Evolutionary conservation across 2,888 invertebrate species (phyloP).

Genomic region (Phaedon cochleariae): DNA sequence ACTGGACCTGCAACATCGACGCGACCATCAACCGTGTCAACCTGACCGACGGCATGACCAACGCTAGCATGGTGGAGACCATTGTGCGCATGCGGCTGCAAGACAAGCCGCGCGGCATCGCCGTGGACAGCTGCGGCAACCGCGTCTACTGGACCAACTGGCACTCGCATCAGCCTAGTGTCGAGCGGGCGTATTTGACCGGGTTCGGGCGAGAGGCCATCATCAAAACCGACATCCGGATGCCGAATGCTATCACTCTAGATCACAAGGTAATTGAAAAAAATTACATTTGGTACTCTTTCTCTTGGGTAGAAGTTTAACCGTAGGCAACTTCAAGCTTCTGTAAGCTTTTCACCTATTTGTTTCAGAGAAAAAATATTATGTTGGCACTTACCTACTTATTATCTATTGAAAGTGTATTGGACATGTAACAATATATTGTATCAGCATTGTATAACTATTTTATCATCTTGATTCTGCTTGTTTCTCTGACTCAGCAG

Average conservation of each 20-base stretch:
- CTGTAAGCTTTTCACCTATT: too few relatives aligned
- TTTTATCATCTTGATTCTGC: too few relatives aligned
- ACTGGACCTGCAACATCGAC: constrained; percentile 87
- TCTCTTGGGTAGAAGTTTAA: too few relatives aligned
- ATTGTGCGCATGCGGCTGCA: constrained; percentile 72
- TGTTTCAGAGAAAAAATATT: too few relatives aligned
- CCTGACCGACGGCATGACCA: constrained; percentile 61
- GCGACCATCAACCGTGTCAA: constrained; percentile 74
- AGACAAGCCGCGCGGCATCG: constrained; percentile 87
- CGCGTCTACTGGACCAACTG: constrained; percentile 91
- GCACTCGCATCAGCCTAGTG: constrained; percentile 81
- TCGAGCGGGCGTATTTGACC: constrained; percentile 74
- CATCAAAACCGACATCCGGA: constrained; percentile 80
- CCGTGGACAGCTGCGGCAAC: constrained; percentile 81
- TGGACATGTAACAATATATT: too few relatives aligned
- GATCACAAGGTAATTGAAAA: constrained; percentile 72
- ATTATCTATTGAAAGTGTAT: too few relatives aligned
- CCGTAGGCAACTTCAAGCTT: too few relatives aligned
- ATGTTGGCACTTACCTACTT: too few relatives aligned
- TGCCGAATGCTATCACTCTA: constrained; percentile 85
- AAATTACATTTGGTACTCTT: too few relatives aligned
- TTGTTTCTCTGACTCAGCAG: too few relatives aligned
- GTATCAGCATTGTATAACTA: too few relatives aligned
- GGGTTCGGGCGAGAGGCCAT: constrained; percentile 72
- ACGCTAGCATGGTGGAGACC: constrained; percentile 61